Evolutionary conservation across 1,140 invertebrate species (phyloP).

Genomic region (Brachionus plicatilis): DNA sequence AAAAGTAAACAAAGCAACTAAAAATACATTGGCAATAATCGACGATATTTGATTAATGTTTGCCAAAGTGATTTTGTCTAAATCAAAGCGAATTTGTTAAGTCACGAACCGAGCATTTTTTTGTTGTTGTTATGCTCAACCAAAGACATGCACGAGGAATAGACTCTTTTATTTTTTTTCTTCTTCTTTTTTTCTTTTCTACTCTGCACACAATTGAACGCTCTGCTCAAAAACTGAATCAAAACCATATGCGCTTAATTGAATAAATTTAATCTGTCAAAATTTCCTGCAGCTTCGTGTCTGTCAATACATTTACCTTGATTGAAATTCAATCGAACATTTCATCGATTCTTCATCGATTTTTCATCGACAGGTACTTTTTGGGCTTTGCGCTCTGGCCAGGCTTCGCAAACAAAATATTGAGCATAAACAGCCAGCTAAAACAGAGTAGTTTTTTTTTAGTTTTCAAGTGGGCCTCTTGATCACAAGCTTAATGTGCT

Average conservation of each 20-base stretch:
- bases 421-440: background rate
- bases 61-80: background rate
- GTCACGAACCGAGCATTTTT: background rate
- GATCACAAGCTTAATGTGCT: background rate
- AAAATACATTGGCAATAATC: background rate
- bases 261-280: background rate
- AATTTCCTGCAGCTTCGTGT: constrained; percentile 9
- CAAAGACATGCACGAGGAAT: background rate
- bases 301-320: constrained; percentile 28
- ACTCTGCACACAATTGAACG: background rate
- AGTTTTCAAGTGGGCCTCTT: background rate
- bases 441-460: background rate
- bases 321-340: constrained; percentile 17
- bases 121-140: background rate
- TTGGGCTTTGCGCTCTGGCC: background rate
- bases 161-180: background rate
- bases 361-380: constrained; percentile 18
- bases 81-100: constrained; percentile 21
- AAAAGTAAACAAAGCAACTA: background rate
- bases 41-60: constrained; percentile 36
- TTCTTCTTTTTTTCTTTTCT: background rate
- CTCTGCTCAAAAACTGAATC: background rate
- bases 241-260: constrained; percentile 21
- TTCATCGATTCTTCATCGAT: background rate
- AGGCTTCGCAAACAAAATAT: background rate